These are phyloP conservation scores for Egretta garzetta DNA, from an alignment of 2,113 vertebrate species.

Conservation along the genomic window DNA sequence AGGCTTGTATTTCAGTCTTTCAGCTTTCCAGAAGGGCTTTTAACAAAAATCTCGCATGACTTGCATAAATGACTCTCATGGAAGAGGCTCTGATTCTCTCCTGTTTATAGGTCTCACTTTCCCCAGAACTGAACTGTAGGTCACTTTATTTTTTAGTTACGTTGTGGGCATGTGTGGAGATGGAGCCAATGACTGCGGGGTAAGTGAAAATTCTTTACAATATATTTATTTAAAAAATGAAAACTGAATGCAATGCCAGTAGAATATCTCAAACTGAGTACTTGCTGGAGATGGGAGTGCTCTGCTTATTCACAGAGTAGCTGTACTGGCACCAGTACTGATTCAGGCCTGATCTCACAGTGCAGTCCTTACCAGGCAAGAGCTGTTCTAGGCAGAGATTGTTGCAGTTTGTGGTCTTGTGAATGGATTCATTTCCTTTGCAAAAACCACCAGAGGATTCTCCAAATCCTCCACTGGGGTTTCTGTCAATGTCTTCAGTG, in stretches of 20 bases:
- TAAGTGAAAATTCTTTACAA: slow-evolving; percentile 59
- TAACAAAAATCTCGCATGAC: background rate
- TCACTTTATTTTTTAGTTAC: slow-evolving; percentile 69
- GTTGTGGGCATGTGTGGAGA: slow-evolving; percentile 85
- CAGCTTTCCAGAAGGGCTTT: background rate
- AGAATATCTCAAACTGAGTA: background rate
- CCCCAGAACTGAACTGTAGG: background rate
- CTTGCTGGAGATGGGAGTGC: background rate
- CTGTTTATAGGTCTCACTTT: background rate
- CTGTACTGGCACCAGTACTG: background rate
- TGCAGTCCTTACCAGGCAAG: background rate
- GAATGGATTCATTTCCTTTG: background rate
- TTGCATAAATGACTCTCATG: background rate
- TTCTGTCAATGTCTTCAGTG: background rate
- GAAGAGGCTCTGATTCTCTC: background rate
- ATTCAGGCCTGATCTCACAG: background rate
- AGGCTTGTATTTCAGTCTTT: background rate
- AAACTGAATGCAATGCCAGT: background rate
- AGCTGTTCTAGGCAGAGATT: background rate
- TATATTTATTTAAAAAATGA: background rate
- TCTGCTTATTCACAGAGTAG: background rate
- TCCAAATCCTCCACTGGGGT: background rate
- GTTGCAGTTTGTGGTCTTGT: background rate
- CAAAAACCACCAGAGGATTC: background rate
- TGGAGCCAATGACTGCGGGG: slow-evolving; percentile 84